Evolutionary conservation across 2,113 vertebrate species (phyloP).

Genomic region (Gambusia holbrooki): DNA sequence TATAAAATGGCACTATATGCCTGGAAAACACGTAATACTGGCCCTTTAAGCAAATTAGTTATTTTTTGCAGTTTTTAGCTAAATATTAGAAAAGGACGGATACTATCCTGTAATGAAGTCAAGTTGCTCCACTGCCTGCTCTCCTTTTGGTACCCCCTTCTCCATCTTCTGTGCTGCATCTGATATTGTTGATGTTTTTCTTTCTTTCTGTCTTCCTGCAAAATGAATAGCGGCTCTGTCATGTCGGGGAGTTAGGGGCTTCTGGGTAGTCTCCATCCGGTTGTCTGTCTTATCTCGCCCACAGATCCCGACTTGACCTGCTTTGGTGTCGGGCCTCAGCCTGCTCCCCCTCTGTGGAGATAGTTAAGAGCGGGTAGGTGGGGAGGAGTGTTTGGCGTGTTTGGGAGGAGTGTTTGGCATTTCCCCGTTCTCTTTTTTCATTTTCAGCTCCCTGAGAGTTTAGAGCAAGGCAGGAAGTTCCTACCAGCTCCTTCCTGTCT

Average conservation of each 20-base stretch:
- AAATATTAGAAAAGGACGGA: constrained; percentile 22
- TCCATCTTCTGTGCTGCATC: constrained; percentile 51
- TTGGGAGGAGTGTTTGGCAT: not conserved
- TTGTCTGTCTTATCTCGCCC: constrained; percentile 68
- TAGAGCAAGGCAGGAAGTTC: constrained; percentile 42
- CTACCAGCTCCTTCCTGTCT: constrained; percentile 37
- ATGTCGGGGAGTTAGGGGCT: constrained; percentile 47
- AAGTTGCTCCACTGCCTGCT: constrained; percentile 14
- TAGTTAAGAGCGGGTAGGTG: not conserved
- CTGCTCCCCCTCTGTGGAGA: constrained; percentile 23
- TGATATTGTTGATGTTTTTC: constrained; percentile 79
- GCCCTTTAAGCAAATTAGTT: not conserved
- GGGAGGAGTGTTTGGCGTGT: too few relatives aligned
- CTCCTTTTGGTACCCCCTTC: not conserved
- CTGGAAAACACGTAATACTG: too few relatives aligned
- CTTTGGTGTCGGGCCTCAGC: constrained; percentile 32
- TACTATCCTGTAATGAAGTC: constrained; percentile 36
- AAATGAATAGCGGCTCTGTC: constrained; percentile 78
- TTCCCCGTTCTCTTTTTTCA: constrained; percentile 20
- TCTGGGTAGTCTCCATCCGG: constrained; percentile 75
- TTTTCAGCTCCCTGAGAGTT: constrained; percentile 30
- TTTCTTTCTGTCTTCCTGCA: constrained; percentile 73
- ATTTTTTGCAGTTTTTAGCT: not conserved
- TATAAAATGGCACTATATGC: too few relatives aligned
- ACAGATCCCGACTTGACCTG: constrained; percentile 57